Base-by-base conservation (phyloP, 2,888 invertebrate species). In the Diadegma fenestrale region DNA sequence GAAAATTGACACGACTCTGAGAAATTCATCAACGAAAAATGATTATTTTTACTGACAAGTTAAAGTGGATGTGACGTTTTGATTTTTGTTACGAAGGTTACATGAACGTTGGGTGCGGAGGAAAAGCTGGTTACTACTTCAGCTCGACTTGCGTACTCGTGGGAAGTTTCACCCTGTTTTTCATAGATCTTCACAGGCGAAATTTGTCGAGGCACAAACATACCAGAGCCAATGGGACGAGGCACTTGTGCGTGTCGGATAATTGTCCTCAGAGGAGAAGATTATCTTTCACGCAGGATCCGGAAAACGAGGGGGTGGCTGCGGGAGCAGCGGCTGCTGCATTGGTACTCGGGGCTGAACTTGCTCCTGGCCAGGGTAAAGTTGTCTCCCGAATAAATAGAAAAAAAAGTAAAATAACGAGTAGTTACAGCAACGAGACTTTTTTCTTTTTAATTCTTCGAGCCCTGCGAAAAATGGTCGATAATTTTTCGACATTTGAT, bases 71-170 rank as follows among this genome's bases (percentile, higher is more conserved):
- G 12, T 26, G 12, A 58, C 54, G 37, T 73, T 73, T 48, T 63
- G 7, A 6, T 64, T 48, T 17, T 41, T 51, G 72, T 93, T 93
- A 12, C 94, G 2, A 58, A 97, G 97, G 97, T 63, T 97, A 97
- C 94, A 96, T 97, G 94, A 97, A 97, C 94, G 96, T 96, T 71
- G 96, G 96, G 5, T 97, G 96, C 90, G 97, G 97, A 3, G 96
- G 96, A 88, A 96, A 97, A 90, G 96, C 96, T 19, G 97, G 97
- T 14, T 98, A 97, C 94, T 97, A 97, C 94, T 97, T 97, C 94
- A 97, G 97, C 91, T 97, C 97, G 3, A 96, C 97, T 7, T 97
- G 97, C 93, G 96, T 97, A 22, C 95, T 97, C 83, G 95, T 97
- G 72, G 97, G 97, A 22, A 97, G 97, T 85, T 94, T 97, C 88